phyloP scores from a whole-genome alignment of 2,113 vertebrate species.

The Gorsachius goisagi region DNA sequence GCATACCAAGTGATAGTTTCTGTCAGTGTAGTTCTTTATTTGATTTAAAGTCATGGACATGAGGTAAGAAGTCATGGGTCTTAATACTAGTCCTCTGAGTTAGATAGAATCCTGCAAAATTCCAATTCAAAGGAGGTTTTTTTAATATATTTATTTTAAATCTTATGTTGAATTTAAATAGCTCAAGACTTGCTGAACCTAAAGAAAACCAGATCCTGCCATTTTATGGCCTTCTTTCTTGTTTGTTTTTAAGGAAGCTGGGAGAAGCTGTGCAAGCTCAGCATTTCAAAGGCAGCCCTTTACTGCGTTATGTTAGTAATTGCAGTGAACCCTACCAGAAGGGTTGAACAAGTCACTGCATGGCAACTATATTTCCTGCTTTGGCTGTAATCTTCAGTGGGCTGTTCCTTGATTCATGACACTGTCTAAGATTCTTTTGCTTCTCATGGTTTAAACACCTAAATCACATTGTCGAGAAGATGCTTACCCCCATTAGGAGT shows the following conservation, averaged over 20 bases:
- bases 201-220: background rate
- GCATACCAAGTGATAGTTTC: background rate
- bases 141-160: background rate
- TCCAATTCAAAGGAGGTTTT: background rate
- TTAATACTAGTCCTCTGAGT: background rate
- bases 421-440: background rate
- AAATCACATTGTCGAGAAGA: background rate
- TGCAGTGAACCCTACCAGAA: background rate
- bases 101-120: background rate
- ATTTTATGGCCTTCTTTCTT: background rate
- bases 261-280: background rate
- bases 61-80: background rate
- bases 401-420: background rate
- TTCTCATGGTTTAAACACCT: background rate
- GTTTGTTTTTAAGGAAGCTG: background rate
- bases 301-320: background rate
- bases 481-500: background rate
- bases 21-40: background rate
- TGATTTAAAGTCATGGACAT: background rate
- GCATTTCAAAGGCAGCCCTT: background rate
- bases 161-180: background rate
- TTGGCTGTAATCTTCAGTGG: background rate
- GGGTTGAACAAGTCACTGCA: background rate
- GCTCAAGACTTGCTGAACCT: background rate
- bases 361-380: background rate